phyloP scores from a whole-genome alignment of 2,113 vertebrate species.

The Merops nubicus region DNA sequence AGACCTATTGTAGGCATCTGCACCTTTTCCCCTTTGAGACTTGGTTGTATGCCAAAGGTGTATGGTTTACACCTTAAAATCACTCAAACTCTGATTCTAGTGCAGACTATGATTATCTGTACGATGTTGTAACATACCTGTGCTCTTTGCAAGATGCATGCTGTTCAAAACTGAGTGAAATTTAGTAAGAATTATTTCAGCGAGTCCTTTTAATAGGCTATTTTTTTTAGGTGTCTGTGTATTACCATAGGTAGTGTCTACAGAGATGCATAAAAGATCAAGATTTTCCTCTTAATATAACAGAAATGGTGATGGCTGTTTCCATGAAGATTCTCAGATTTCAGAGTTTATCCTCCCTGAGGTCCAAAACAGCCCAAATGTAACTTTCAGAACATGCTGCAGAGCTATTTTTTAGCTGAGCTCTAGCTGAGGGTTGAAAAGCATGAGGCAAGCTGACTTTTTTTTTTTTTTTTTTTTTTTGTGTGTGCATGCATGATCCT shows the following conservation, averaged over 20 bases:
- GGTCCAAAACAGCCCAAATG: conserved; percentile 67
- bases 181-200: not conserved
- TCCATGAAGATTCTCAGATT: conserved; percentile 63
- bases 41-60: not conserved
- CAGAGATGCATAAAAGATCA: conserved; percentile 45
- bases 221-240: conserved; percentile 29
- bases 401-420: conserved; percentile 63
- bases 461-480: conserved; percentile 28
- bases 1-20: not conserved
- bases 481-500: conserved; percentile 40
- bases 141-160: not conserved
- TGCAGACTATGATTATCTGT: not conserved
- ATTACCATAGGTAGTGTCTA: not conserved
- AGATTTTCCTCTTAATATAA: conserved; percentile 38
- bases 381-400: conserved; percentile 59
- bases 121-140: not conserved
- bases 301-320: conserved; percentile 64
- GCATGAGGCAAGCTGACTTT: conserved; percentile 40
- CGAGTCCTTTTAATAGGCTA: not conserved
- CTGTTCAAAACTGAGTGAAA: not conserved
- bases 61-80: not conserved
- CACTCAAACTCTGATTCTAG: not conserved
- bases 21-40: not conserved
- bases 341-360: conserved; percentile 65
- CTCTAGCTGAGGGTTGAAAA: conserved; percentile 58